Evolutionary conservation across 2,888 invertebrate genomes (phyloP).

Genomic region (Acronicta aceris): DNA sequence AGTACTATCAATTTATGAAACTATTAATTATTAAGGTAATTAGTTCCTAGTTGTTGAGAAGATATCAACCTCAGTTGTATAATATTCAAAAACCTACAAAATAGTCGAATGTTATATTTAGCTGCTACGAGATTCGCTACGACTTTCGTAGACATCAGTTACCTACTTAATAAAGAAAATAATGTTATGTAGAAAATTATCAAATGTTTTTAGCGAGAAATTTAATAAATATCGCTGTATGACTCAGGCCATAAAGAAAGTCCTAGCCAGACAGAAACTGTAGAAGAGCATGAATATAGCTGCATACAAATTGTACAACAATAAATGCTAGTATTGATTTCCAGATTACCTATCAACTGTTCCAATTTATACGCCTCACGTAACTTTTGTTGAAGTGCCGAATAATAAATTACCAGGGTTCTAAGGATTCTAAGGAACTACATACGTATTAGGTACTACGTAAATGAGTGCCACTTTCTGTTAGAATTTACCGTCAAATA

Average conservation of each 20-base stretch:
- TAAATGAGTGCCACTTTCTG: background rate
- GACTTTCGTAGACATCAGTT: background rate
- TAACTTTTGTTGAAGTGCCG: background rate
- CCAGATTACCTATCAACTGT: conserved; percentile 12
- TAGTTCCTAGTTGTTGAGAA: background rate
- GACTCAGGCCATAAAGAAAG: conserved; percentile 14
- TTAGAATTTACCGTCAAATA: background rate
- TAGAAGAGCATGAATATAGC: conserved; percentile 6
- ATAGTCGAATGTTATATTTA: no score
- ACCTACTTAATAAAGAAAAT: background rate
- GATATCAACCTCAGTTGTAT: background rate
- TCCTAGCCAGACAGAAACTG: conserved; percentile 18
- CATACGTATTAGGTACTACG: no score
- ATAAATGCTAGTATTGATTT: conserved; percentile 33
- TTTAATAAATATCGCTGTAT: conserved; percentile 21
- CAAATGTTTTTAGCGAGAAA: conserved; percentile 5
- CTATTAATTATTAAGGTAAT: no score
- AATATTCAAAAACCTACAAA: no score
- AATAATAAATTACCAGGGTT: background rate
- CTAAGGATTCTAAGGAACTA: no score
- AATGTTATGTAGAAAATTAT: conserved; percentile 1
- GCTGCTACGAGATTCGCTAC: background rate
- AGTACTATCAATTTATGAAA: no score
- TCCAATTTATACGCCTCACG: background rate
- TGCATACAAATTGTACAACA: conserved; percentile 31